Base-by-base conservation (phyloP, 2,797 vertebrate genomes). In the Erithacus rubecula region DNA sequence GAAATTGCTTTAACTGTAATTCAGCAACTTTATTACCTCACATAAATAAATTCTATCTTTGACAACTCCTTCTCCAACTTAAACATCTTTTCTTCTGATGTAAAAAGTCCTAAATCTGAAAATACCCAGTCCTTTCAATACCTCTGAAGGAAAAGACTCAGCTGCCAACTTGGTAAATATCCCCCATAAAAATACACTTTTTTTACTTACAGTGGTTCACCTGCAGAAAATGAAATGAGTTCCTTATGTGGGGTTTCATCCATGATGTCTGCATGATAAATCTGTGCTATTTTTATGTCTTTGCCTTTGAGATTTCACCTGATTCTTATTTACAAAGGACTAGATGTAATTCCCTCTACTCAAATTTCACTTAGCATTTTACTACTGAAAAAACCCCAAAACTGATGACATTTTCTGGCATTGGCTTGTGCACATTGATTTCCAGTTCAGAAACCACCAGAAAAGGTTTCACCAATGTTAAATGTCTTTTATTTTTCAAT, bases 401-500 rank as follows among this genome's bases (percentile, higher is more conserved):
- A 55, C 29, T 2, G 3, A 1, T 36, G 39, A 49, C 24, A 23
- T 43, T 60, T 91, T 64, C 34, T 60, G 37, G 44, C 49, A 83
- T 30, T 26, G 60, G 37, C 12, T 89, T 1, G 0, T 60, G 32
- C 32, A n/a, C 32, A 19, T 4, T 68, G 60, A 71, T 24, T 89
- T 82, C 43, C 36, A 71, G 55, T 64, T 82, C 56, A 91, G 62
- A 92, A 89, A 87, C 53, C 75, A 85, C 65, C 24, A 64, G 29
- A 65, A 94, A 85, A 24, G 3, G n/a, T 68, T 93, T 85, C 72
- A 59, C 32, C 22, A 14, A 88, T 16, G 71, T 63, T n/a, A 78
- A 95, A 37, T 49, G n/a, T 39, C 24, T n/a, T 96, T 96, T 96
- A 95, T 96, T 96, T 92, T 83, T 71, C 62, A 86, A 43, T 34